These are phyloP conservation scores for Gymnothorax javanicus DNA, from an alignment of 2,797 vertebrate species.

Conservation along the genomic window DNA sequence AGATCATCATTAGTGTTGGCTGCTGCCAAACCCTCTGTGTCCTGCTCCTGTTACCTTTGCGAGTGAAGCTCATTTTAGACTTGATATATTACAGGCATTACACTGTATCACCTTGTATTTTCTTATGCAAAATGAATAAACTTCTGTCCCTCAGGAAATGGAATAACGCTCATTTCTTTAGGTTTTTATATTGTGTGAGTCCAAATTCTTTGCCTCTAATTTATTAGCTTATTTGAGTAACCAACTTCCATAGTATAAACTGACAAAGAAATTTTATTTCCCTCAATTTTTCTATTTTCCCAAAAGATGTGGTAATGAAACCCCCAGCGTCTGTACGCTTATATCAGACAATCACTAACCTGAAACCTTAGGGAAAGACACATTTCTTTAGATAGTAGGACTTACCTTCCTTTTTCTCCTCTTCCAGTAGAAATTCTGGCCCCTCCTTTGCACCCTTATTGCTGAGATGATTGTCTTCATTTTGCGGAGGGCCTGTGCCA, in stretches of 20 bases:
- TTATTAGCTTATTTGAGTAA: constrained; percentile 40
- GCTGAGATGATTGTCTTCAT: constrained; percentile 16
- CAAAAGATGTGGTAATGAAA: background rate
- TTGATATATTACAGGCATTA: background rate
- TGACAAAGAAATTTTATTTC: background rate
- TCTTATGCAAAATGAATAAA: background rate
- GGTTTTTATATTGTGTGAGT: constrained; percentile 4
- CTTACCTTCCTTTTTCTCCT: constrained; percentile 26
- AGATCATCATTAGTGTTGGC: background rate
- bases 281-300: background rate
- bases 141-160: background rate
- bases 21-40: background rate
- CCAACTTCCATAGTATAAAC: constrained; percentile 30
- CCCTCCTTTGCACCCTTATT: constrained; percentile 47
- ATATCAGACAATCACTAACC: constrained; percentile 23
- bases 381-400: background rate
- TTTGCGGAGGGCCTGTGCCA: background rate
- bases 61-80: background rate
- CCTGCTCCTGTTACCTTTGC: background rate
- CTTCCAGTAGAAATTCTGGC: background rate
- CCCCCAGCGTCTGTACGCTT: background rate
- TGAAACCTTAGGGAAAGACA: background rate
- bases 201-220: background rate
- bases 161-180: background rate
- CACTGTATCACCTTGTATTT: background rate